A percentile compares a stretch with the other conserved stretches of the same genome.
phyloP scores from a whole-genome alignment of 1,140 invertebrate genomes.

The Zelostemma sp. region DNA sequence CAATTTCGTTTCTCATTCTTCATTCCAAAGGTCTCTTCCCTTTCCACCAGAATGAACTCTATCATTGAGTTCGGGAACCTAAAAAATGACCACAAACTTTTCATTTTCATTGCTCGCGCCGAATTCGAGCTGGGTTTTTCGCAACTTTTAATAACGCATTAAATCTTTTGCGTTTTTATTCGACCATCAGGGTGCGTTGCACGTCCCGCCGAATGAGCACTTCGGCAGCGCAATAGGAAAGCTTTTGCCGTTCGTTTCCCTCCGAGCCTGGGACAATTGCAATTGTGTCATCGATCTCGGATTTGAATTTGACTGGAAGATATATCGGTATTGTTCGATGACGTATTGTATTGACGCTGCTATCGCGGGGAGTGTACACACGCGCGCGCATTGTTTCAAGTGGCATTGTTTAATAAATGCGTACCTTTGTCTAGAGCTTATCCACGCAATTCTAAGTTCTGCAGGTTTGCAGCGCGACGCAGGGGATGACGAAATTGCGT shows the following conservation, averaged over 20 bases:
- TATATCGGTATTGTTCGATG: conserved; percentile 58
- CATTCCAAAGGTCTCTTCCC: background rate
- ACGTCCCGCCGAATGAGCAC: too few species aligned
- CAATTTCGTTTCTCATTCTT: conserved; percentile 6
- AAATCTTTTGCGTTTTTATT: conserved; percentile 10
- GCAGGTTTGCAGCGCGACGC: too few species aligned
- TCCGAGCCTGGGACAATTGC: conserved; percentile 41
- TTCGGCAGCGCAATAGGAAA: too few species aligned
- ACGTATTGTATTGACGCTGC: conserved; percentile 47
- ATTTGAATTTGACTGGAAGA: conserved; percentile 56
- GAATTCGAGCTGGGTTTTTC: background rate
- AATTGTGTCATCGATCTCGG: conserved; percentile 52
- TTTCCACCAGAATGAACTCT: conserved; percentile 11
- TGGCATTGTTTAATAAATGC: conserved; percentile 62
- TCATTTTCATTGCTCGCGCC: too few species aligned
- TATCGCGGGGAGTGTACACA: conserved; percentile 19
- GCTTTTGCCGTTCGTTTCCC: conserved; percentile 21
- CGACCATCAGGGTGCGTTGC: too few species aligned
- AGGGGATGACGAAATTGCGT: too few species aligned
- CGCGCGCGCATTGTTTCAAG: conserved; percentile 56
- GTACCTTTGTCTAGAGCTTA: conserved; percentile 53
- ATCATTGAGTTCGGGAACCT: too few species aligned
- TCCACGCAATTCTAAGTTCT: too few species aligned
- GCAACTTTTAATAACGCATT: conserved; percentile 2
- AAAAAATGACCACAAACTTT: too few species aligned